Evolutionary conservation across 2,888 invertebrate genomes (phyloP).

Genomic region (Sinodicranocentrus sp.): DNA sequence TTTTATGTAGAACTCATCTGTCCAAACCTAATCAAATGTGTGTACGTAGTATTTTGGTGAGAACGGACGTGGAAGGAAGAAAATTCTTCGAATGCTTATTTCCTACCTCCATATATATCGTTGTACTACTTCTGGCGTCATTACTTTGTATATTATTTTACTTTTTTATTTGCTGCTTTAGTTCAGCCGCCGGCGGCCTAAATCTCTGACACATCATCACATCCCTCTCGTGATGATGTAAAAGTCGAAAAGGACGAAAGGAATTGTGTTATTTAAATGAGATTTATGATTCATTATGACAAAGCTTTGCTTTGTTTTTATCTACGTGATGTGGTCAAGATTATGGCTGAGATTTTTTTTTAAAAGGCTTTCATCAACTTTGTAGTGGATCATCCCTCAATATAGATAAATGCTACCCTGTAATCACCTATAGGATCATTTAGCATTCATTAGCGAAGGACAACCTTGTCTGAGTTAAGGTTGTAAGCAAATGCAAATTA

Average conservation of each 20-base stretch:
- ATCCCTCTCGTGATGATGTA: slow-evolving; percentile 39
- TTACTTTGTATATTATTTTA: slow-evolving; percentile 30
- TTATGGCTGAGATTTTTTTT: background rate
- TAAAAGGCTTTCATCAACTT: slow-evolving; percentile 24
- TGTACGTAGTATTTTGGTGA: slow-evolving; percentile 16
- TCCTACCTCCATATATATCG: background rate
- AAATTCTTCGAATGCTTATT: slow-evolving; percentile 29
- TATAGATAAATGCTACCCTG: slow-evolving; percentile 5
- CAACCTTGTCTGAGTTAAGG: slow-evolving; percentile 15
- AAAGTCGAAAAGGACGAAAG: slow-evolving; percentile 31
- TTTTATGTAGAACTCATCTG: slow-evolving; percentile 33
- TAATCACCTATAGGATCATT: slow-evolving; percentile 41
- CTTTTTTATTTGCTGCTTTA: slow-evolving; percentile 32
- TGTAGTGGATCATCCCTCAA: background rate
- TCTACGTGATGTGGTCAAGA: background rate
- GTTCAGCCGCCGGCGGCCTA: slow-evolving; percentile 53
- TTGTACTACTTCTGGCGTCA: background rate
- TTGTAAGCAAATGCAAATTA: slow-evolving; percentile 51
- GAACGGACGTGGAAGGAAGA: background rate
- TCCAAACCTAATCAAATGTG: slow-evolving; percentile 38
- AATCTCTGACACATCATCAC: slow-evolving; percentile 57
- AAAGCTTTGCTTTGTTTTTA: slow-evolving; percentile 47
- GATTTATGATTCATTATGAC: slow-evolving; percentile 64
- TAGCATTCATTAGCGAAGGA: slow-evolving; percentile 58
- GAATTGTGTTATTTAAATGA: slow-evolving; percentile 58